phyloP scores from a whole-genome alignment of 2,888 invertebrate genomes.

The Sialis fuliginosa region DNA sequence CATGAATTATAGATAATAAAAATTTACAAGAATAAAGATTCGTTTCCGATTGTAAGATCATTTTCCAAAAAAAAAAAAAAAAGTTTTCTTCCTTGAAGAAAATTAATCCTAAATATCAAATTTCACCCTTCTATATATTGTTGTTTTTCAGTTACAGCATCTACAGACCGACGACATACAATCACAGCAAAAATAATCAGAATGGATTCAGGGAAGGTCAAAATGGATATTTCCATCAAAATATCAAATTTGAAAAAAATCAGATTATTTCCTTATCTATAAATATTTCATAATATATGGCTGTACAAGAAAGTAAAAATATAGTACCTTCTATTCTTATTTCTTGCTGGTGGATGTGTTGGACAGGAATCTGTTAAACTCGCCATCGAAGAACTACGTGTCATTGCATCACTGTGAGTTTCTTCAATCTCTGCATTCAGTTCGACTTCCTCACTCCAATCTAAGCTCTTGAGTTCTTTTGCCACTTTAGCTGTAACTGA shows the following conservation, averaged over 20 bases:
- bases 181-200: no score
- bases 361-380: conserved; percentile 24
- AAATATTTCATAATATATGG: neutral
- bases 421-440: conserved; percentile 30
- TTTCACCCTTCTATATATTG: no score
- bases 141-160: no score
- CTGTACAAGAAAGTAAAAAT: no score
- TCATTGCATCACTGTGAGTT: conserved; percentile 24
- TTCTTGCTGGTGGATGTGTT: neutral
- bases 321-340: neutral
- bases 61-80: no score
- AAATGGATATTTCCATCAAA: no score
- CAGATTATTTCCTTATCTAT: neutral
- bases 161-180: no score
- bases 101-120: neutral
- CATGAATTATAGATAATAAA: no score
- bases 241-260: neutral
- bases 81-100: neutral
- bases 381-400: conserved; percentile 33
- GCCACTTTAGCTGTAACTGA: neutral
- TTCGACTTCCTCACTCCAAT: conserved; percentile 45
- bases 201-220: no score
- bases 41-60: no score
- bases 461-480: conserved; percentile 11
- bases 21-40: no score